A percentile compares a stretch with the other conserved stretches of the same genome.
Evolutionary conservation across 1,140 invertebrate species (phyloP).

Genomic region (Leptestheria dahalacensis): DNA sequence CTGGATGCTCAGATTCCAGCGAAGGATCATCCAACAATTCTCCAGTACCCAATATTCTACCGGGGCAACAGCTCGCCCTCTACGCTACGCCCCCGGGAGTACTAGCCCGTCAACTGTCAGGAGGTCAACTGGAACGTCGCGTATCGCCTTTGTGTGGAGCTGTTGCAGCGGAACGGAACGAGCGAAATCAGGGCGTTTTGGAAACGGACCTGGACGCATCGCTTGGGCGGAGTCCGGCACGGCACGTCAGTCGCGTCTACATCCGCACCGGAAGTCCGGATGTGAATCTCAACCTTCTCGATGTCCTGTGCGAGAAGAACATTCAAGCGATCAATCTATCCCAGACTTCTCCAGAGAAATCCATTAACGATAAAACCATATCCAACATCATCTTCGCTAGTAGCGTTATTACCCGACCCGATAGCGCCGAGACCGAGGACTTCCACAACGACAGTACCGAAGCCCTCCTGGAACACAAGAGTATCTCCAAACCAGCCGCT

Average conservation of each 20-base stretch:
- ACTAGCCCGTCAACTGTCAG: not conserved
- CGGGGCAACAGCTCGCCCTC: not conserved
- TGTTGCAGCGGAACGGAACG: not conserved
- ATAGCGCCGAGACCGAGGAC: not conserved
- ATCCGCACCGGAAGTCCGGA: not conserved
- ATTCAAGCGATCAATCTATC: slow-evolving; percentile 11
- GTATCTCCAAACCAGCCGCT: not conserved
- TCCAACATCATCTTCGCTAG: slow-evolving; percentile 4
- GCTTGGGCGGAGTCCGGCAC: not conserved
- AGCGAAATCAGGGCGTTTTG: slow-evolving; percentile 2
- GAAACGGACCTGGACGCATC: slow-evolving; percentile 13
- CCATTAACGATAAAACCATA: slow-evolving; percentile 6
- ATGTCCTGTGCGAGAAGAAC: slow-evolving; percentile 12
- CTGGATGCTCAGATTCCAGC: slow-evolving; percentile 15
- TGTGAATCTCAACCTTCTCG: slow-evolving; percentile 3
- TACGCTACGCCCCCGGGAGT: not conserved
- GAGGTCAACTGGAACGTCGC: not conserved
- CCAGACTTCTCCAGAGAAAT: not conserved
- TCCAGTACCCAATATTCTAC: not conserved
- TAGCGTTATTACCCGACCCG: not conserved
- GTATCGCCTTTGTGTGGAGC: slow-evolving; percentile 1
- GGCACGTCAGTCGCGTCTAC: slow-evolving; percentile 6
- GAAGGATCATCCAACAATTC: slow-evolving; percentile 7
- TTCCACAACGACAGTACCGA: slow-evolving; percentile 3
- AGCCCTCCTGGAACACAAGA: slow-evolving; percentile 11